phyloP scores from a whole-genome alignment of 2,113 vertebrate species.

The Alouatta palliata region DNA sequence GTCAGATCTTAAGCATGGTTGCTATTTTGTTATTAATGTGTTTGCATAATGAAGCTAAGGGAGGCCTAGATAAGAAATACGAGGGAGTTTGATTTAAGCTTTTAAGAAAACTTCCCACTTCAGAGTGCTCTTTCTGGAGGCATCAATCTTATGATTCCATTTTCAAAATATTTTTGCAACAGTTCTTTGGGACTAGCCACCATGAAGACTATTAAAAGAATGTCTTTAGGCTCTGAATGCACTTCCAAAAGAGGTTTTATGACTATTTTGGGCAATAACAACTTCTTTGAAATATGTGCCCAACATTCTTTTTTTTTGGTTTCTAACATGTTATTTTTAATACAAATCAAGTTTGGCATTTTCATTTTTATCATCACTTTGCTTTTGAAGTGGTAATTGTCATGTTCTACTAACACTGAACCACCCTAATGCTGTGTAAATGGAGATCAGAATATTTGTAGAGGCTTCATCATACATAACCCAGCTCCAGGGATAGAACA shows the following conservation, averaged over 20 bases:
- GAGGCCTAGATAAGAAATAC: not conserved
- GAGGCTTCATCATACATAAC: not conserved
- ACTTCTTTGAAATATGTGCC: not conserved
- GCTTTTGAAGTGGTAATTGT: not conserved
- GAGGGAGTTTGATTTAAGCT: no score
- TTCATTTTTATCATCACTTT: conserved; percentile 1
- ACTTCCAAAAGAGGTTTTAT: not conserved
- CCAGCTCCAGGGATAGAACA: not conserved
- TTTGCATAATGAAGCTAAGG: not conserved
- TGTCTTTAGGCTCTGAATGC: not conserved
- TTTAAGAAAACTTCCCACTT: not conserved
- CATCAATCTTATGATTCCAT: not conserved
- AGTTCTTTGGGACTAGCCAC: not conserved
- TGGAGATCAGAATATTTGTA: not conserved
- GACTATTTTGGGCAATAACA: not conserved
- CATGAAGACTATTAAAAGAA: not conserved
- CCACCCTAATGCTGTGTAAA: not conserved
- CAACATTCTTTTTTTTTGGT: not conserved
- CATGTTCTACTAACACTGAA: not conserved
- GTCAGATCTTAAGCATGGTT: not conserved
- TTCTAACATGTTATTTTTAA: not conserved
- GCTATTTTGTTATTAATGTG: not conserved
- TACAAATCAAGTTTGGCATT: not conserved
- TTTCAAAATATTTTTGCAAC: not conserved
- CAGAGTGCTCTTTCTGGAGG: not conserved